A percentile compares a stretch with the other conserved stretches of the same genome.
Evolutionary conservation across 2,888 invertebrate species (phyloP).

Genomic region (Uloborus plumipes): DNA sequence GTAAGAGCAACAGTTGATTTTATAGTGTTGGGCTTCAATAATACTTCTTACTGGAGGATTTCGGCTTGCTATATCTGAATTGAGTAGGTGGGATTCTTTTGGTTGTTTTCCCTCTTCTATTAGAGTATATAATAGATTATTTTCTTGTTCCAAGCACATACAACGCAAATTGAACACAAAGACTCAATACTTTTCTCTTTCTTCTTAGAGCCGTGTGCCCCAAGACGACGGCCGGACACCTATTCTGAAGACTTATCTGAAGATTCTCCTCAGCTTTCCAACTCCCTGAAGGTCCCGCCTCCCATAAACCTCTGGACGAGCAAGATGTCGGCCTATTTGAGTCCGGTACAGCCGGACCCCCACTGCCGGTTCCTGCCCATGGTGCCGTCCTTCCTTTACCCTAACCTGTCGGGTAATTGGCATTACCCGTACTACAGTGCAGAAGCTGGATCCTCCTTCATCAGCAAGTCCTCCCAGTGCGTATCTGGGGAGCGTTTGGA

Average conservation of each 20-base stretch:
- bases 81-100: too few relatives aligned
- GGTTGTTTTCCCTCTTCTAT: too few relatives aligned
- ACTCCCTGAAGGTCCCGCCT: conserved; percentile 1
- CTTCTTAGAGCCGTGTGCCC: background rate
- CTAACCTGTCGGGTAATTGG: conserved; percentile 33
- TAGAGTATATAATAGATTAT: too few relatives aligned
- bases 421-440: conserved; percentile 41
- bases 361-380: conserved; percentile 47
- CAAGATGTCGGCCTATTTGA: conserved; percentile 41
- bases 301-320: conserved; percentile 36
- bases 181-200: too few relatives aligned
- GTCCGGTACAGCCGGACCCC: conserved; percentile 9
- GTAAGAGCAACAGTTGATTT: too few relatives aligned
- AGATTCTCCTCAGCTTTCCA: conserved; percentile 14
- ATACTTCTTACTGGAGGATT: too few relatives aligned
- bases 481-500: too few relatives aligned
- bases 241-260: conserved; percentile 12
- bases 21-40: too few relatives aligned
- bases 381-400: conserved; percentile 49
- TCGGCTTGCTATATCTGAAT: too few relatives aligned
- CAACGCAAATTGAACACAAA: too few relatives aligned
- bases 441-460: background rate
- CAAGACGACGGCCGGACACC: conserved; percentile 2
- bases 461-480: conserved; percentile 1
- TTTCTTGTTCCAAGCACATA: too few relatives aligned